These are phyloP conservation scores for Drosophila mimetica DNA, from an alignment of 2,888 invertebrate genomes.

Conservation along the genomic window DNA sequence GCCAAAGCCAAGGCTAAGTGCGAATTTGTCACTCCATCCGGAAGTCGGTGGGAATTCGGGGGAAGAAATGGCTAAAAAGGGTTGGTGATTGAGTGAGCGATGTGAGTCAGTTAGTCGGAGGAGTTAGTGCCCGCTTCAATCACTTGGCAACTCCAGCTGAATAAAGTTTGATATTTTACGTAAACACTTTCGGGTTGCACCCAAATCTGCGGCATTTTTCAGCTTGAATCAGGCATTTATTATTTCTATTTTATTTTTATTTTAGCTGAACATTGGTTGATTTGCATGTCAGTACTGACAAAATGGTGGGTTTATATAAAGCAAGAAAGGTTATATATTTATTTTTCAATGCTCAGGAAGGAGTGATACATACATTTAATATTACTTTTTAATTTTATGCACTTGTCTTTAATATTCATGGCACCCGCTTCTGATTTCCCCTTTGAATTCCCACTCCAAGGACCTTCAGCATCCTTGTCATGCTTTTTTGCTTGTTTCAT, in stretches of 20 bases:
- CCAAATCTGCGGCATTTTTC: conserved; percentile 1
- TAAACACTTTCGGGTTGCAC: conserved; percentile 12
- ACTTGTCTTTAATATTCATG: conserved; percentile 8
- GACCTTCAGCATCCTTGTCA: not conserved
- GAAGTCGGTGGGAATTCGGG: conserved; percentile 4
- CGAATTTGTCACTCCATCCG: conserved; percentile 63
- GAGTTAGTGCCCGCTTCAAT: conserved; percentile 28
- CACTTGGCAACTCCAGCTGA: conserved; percentile 22
- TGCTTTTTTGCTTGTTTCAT: conserved; percentile 28
- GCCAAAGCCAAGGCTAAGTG: conserved; percentile 50
- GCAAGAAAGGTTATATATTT: not conserved
- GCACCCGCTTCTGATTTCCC: conserved; percentile 13
- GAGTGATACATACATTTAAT: too few relatives aligned
- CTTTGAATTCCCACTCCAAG: conserved; percentile 7
- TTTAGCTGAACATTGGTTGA: conserved; percentile 17
- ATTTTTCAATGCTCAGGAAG: too few relatives aligned
- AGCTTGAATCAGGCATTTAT: conserved; percentile 8
- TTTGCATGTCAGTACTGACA: conserved; percentile 1
- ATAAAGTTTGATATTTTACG: conserved; percentile 17
- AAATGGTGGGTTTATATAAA: not conserved
- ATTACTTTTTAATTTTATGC: not conserved
- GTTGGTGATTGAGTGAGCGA: conserved; percentile 19
- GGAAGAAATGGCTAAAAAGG: conserved; percentile 3
- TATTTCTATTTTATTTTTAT: conserved; percentile 5
- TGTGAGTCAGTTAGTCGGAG: conserved; percentile 44